These are phyloP conservation scores for Liasis olivaceus DNA, from an alignment of 2,797 vertebrate species.

Conservation along the genomic window DNA sequence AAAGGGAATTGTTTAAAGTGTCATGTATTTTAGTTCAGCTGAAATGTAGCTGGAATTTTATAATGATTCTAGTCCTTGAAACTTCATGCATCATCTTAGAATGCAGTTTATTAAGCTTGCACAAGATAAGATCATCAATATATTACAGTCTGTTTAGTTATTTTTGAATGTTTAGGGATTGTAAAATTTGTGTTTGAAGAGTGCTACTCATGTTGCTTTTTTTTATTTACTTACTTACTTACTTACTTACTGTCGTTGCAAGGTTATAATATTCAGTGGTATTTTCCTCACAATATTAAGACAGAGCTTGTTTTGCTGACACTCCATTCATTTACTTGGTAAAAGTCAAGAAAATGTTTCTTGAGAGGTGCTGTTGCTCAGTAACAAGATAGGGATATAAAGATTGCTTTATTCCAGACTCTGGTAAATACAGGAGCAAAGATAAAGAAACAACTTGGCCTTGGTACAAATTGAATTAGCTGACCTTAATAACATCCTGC, in stretches of 20 bases:
- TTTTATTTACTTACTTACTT: neutral
- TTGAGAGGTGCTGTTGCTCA: neutral
- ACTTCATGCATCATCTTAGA: neutral
- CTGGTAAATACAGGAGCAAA: neutral
- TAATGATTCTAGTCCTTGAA: neutral
- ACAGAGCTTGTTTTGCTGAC: neutral
- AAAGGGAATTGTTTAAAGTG: conserved; percentile 54
- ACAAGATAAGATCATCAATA: neutral
- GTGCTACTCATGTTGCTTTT: neutral
- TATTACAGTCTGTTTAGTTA: neutral
- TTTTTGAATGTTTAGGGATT: neutral
- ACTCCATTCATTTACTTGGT: neutral
- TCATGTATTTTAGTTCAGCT: conserved; percentile 48
- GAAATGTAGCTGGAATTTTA: neutral
- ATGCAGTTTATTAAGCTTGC: neutral
- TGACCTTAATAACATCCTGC: neutral
- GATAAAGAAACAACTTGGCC: neutral
- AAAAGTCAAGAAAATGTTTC: neutral
- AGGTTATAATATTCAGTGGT: neutral
- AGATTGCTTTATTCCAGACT: neutral
- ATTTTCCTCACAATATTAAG: neutral
- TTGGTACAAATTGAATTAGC: neutral
- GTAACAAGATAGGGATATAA: neutral
- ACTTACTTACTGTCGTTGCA: neutral
- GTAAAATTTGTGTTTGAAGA: neutral